Evolutionary conservation across 2,113 vertebrate species (phyloP).

Genomic region (Gambusia holbrooki): DNA sequence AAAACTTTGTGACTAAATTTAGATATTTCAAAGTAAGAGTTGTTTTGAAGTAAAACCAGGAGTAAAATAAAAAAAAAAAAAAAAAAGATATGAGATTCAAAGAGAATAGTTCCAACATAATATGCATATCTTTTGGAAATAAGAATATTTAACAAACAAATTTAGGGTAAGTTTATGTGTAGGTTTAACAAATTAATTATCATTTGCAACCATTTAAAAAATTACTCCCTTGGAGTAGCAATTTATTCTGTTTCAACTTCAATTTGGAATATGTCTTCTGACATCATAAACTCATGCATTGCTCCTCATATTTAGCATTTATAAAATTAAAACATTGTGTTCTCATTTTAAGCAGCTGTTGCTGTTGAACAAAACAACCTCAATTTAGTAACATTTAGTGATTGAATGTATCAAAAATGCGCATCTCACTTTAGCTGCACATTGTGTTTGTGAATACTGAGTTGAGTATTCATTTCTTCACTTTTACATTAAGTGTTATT

Average conservation of each 20-base stretch:
- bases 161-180: conserved; percentile 20
- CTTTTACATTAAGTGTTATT: too few relatives aligned
- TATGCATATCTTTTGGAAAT: conserved; percentile 26
- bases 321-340: neutral
- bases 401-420: too few relatives aligned
- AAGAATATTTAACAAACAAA: conserved; percentile 12
- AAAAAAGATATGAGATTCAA: conserved; percentile 10
- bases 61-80: conserved; percentile 24
- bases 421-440: too few relatives aligned
- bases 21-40: conserved; percentile 16
- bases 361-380: too few relatives aligned
- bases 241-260: conserved; percentile 18
- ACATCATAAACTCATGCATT: conserved; percentile 23
- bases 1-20: conserved; percentile 19
- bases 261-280: conserved; percentile 26
- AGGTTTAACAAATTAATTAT: conserved; percentile 41
- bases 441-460: too few relatives aligned
- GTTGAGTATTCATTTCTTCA: too few relatives aligned
- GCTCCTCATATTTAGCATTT: conserved; percentile 7
- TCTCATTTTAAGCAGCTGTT: too few relatives aligned
- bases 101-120: conserved; percentile 14
- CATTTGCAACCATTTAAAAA: conserved; percentile 28
- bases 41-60: conserved; percentile 2
- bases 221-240: conserved; percentile 36
- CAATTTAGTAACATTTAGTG: too few relatives aligned